Conservation (phyloP, 2,113 vertebrate species). For the Acrocephalus kingi region DNA sequence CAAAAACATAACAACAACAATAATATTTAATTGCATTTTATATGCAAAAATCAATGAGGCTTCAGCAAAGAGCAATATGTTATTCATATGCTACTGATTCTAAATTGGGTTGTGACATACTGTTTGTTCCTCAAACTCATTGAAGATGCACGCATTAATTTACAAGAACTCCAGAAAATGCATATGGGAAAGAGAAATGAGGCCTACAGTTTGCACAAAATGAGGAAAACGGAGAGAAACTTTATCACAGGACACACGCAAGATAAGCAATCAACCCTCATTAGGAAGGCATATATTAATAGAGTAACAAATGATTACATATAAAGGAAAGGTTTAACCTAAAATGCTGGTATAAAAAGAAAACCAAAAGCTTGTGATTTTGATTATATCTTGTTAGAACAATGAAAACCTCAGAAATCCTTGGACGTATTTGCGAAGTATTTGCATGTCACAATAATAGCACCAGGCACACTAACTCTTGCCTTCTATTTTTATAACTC, state of each 20-base stretch:
- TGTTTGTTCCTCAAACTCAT: slow-evolving; percentile 3
- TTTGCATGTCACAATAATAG: background rate
- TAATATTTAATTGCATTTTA: slow-evolving; percentile 41
- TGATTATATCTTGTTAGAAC: background rate
- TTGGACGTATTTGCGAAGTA: background rate
- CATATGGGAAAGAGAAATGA: background rate
- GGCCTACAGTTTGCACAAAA: background rate
- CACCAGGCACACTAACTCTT: background rate
- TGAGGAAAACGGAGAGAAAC: background rate
- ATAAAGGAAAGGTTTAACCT: background rate
- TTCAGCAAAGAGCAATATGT: slow-evolving; percentile 18
- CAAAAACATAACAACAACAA: background rate
- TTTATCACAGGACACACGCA: background rate
- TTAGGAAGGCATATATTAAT: background rate
- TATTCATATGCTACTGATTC: slow-evolving; percentile 26
- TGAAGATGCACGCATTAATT: background rate
- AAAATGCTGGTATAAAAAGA: background rate
- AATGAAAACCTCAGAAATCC: background rate
- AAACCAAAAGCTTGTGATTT: background rate
- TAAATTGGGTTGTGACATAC: slow-evolving; percentile 38
- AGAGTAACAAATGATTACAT: background rate
- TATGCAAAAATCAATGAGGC: slow-evolving; percentile 34
- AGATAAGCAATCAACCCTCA: background rate
- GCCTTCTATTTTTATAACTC: background rate
- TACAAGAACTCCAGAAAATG: background rate